Base-by-base conservation (phyloP, 2,797 vertebrate species). In the Macroramphosus scolopax region DNA sequence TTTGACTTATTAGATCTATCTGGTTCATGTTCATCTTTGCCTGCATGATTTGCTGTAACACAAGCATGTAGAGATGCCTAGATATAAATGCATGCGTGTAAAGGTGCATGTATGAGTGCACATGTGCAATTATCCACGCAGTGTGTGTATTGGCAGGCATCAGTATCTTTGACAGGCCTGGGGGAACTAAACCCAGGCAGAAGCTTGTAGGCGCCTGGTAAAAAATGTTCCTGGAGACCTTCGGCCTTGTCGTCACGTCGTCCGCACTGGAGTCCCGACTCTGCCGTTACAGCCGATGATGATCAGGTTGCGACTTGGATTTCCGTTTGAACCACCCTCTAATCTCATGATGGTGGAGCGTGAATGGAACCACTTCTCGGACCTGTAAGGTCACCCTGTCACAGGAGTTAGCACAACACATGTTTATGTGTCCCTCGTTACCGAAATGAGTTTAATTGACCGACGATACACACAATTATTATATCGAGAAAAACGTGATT, bases 221-320 rank as follows among this genome's bases (percentile, higher is more conserved):
- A 83, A 88, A 84, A 84, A 82, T 84, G 82, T 80, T 82, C 65
- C 58, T 72, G 72, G 80, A 81, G 70, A 77, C 78, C 80, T 73
- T 79, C 57, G 60, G 66, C 69, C 80, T 82, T 89, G 86, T 90
- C 85, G 64, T 81, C 83, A 77, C 75, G 28, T 81, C 53, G 46
- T 85, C 80, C 72, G 50, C 72, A 51, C 80, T 65, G 79, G 80
- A 83, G 80, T 78, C 67, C 67, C 74, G 75, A 50, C 63, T 80
- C 77, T 32, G 73, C 63, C 69, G 53, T 56, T 60, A 37, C 45
- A 53, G 61, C 63, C 54, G 40, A 48, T 14, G 33, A 53, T 50
- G 77, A 83, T 87, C 80, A 15, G 18, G 77, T 82, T 82, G 78
- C 75, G 17, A 88, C 85, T 91, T 87, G 75, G 70, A 77, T 88